Base-by-base conservation (phyloP, 2,113 vertebrate species). In the Entosphenus tridentatus region DNA sequence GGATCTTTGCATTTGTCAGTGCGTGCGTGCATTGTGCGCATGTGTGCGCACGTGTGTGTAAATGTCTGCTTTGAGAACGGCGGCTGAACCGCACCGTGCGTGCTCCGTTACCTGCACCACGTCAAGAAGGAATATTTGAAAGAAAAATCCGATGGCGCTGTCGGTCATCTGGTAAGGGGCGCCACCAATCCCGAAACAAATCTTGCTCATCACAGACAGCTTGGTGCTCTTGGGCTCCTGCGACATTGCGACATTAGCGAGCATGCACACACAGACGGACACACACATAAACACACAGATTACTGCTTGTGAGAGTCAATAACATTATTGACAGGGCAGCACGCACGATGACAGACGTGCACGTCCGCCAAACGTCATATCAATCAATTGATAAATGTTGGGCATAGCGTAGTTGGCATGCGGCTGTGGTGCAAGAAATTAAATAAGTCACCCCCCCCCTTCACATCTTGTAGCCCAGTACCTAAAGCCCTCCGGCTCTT, bases 71-170 rank as follows among this genome's bases (percentile, higher is more conserved):
- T 17, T 62, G 7, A 8, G 58, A 39, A 39, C 39, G 39, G 39
- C 39, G 39, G 39, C 39, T 5, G 39, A 39, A 39, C 39, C 39
- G 39, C 13, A 62, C 13, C 16, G 16, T 16, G 21, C 62, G 62
- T 65, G 9, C 8, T 16, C n/a, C n/a, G n/a, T 21, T 21, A 65
- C 62, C 62, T 16, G 62, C 21, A 10, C 62, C 10, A 65, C 62
- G 21, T 65, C 62, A n/a, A 65, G 62, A 21, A 65, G 62, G 62
- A 65, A 65, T 65, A 65, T 65, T 21, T 8, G 62, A 65, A 65
- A 21, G 62, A 65, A 65, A 21, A 65, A 16, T 16, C 62, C 62
- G n/a, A 65, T 65, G n/a, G 62, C 62, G 21, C 62, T 65, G 62
- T 10, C 62, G 9, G 62, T 65, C 62, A 65, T 65, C 62, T 65